Evolutionary conservation across 1,140 invertebrate genomes (phyloP).

Genomic region (Lepeophtheirus salmonis): DNA sequence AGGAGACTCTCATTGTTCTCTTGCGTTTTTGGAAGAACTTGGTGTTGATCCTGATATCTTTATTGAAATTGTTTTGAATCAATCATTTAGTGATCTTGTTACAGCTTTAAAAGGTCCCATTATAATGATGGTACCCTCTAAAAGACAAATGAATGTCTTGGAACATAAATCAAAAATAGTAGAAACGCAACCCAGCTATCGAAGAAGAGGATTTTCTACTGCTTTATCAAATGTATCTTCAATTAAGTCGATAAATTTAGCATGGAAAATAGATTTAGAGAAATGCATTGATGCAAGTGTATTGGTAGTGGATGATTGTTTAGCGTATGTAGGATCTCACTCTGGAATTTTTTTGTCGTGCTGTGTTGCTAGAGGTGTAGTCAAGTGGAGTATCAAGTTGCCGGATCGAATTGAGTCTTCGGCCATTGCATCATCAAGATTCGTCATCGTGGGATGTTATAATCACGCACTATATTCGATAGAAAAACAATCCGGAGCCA

Average conservation of each 20-base stretch:
- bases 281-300: conserved; percentile 12
- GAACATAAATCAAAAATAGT: neutral
- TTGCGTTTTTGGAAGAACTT: neutral
- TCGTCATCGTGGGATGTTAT: neutral
- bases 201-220: neutral
- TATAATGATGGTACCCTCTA: neutral
- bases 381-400: neutral
- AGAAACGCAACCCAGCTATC: neutral
- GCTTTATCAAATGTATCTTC: neutral
- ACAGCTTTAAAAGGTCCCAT: neutral
- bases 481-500: neutral
- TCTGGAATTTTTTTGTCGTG: neutral
- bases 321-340: conserved; percentile 5
- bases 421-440: neutral
- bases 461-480: neutral
- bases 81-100: neutral
- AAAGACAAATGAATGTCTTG: neutral
- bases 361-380: neutral
- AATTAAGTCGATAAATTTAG: neutral
- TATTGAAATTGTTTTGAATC: neutral
- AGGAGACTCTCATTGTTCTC: neutral
- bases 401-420: conserved; percentile 1
- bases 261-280: conserved; percentile 4
- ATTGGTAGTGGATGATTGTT: neutral
- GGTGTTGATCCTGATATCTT: neutral